Percentiles rank a stretch among this genome's conserved stretches.
These are phyloP conservation scores for Eulemur macaco DNA, from an alignment of 2,113 vertebrate genomes.

Conservation along the genomic window DNA sequence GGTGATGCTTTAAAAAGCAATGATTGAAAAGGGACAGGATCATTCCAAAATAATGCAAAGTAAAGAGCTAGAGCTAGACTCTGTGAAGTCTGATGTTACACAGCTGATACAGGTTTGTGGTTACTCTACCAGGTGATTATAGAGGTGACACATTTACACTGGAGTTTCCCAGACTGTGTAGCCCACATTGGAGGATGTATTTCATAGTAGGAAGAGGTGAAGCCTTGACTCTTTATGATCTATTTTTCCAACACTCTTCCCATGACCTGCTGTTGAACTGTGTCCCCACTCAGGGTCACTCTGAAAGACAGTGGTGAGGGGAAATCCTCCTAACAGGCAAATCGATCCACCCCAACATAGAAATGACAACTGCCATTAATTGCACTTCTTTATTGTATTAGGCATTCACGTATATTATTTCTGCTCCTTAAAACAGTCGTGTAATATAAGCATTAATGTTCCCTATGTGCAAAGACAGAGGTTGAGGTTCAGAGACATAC, in stretches of 20 bases:
- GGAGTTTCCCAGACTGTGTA: neutral
- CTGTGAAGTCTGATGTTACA: neutral
- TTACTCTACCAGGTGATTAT: neutral
- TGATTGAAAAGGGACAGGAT: neutral
- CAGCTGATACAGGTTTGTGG: neutral
- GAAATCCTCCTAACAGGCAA: neutral
- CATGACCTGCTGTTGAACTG: accelerated
- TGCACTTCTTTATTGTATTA: neutral
- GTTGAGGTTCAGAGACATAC: neutral
- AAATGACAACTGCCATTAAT: neutral
- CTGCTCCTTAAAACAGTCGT: neutral
- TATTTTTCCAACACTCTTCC: neutral
- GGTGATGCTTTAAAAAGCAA: neutral
- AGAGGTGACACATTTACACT: neutral
- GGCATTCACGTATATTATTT: neutral
- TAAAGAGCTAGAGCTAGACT: neutral
- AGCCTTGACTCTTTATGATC: neutral
- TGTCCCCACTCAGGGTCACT: too few relatives aligned
- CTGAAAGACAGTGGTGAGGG: neutral
- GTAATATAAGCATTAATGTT: neutral
- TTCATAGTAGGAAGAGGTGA: neutral
- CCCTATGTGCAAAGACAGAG: neutral
- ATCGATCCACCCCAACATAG: neutral
- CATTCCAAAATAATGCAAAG: neutral
- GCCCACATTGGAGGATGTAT: neutral